Evolutionary conservation across 2,888 invertebrate genomes (phyloP), one percentile per base, ranked within the genome.

Genomic region (Ornithoptera alexandrae): DNA sequence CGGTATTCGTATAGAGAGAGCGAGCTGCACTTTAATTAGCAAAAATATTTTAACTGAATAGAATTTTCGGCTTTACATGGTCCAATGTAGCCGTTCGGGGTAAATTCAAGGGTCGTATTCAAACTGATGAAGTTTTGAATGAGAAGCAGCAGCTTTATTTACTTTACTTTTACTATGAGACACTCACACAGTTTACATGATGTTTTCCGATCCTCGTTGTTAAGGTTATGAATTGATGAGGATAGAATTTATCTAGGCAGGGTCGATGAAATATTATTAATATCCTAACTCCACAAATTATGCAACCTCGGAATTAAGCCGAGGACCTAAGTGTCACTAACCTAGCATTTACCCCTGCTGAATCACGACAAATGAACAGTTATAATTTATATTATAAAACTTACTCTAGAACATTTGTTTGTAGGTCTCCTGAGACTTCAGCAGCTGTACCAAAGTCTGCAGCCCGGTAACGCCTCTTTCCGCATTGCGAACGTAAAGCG

Each of bases 361-460:
- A 2, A 3, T 30, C 30, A 30, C 30, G 30, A 30, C 30, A 30
- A 30, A 0, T 30, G 30, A 30, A 30, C 3, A 4, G 5, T 30
- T 30, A 30, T 30, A 30, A 30, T 30, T 30, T 30, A 30, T 30
- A 30, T 30, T 30, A 17, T 56, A 56, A 17, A 56, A 56, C 8
- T 39, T 39, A 39, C 8, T 10, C 10, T 10, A 1, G 10, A 39
- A 7, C 7, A 1, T 53, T 53, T 53, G 53, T 73, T 77, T 70
- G 61, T 77, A 98, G 98, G 98, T 77, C 92, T 98, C 69, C 94
- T 98, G 74, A 95, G 98, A 74, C 94, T 98, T 72, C 98, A 98
- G 85, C 97, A 98, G 88, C 95, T 98, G 80, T 98, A 98, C 88
- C 97, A 97, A 87, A 96, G 96, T 72, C 93, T 98, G 80, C 95